phyloP scores from a whole-genome alignment of 2,797 vertebrate species.

The Pampus argenteus region DNA sequence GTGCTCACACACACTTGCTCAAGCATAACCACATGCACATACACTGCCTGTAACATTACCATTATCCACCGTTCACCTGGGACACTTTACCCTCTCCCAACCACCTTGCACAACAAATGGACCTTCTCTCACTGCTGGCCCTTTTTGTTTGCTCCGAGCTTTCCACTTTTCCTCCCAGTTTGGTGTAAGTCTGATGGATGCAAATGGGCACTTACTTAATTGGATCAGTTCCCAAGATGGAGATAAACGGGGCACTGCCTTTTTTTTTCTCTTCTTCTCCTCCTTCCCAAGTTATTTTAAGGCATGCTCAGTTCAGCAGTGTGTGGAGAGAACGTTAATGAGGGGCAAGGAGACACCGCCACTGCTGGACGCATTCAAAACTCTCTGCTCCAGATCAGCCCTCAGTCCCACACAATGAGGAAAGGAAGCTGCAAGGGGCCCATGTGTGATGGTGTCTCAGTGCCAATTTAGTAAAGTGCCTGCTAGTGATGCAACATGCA shows the following conservation, averaged over 20 bases:
- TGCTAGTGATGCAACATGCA: constrained; percentile 64
- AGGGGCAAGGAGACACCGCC: constrained; percentile 69
- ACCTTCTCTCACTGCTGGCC: constrained; percentile 60
- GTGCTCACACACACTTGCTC: constrained; percentile 57
- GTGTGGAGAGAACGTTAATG: constrained; percentile 89
- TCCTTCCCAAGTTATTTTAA: constrained; percentile 89
- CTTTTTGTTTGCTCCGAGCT: constrained; percentile 85
- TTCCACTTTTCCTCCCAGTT: constrained; percentile 79
- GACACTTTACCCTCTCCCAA: constrained; percentile 74
- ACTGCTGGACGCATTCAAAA: constrained; percentile 62
- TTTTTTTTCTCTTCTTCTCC: constrained; percentile 1
- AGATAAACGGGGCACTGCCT: constrained; percentile 90
- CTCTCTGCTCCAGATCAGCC: constrained; percentile 46
- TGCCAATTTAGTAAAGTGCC: constrained; percentile 71
- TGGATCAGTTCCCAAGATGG: constrained; percentile 96
- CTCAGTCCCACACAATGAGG: constrained; percentile 54
- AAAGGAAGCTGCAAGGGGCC: constrained; percentile 41
- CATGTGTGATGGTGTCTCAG: constrained; percentile 45
- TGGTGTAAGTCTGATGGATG: constrained; percentile 88
- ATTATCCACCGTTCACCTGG: constrained; percentile 73
- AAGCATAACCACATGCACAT: constrained; percentile 45
- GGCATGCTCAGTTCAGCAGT: constrained; percentile 82
- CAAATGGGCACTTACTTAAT: constrained; percentile 97
- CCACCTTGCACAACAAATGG: constrained; percentile 78
- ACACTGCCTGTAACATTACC: constrained; percentile 56